Evolutionary conservation across 2,797 vertebrate species (phyloP), one percentile per base, ranked within the genome.

Genomic region (Danio albolineatus): DNA sequence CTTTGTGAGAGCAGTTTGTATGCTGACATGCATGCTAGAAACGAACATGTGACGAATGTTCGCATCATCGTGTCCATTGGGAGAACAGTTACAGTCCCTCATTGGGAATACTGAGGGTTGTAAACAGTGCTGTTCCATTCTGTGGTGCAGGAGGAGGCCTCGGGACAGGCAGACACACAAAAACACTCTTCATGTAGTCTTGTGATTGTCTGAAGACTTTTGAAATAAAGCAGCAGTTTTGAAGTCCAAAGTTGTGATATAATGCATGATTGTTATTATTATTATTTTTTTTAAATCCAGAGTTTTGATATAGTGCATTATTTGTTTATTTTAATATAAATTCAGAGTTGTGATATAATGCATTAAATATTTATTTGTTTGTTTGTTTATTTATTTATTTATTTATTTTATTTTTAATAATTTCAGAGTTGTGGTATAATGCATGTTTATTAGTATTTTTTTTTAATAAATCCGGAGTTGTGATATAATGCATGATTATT

Each of bases 201-300:
- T 78, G 66, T 78, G 65, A 78, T 49, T 60, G 56, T 51, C 76
- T 72, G 17, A 70, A 70, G 76, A 53, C 43, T 62, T n/a, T 36
- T 28, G 41, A n/a, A 61, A 78, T 5, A 71, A 62, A 44, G 53
- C 8, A 60, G 44, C 10, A 10, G 19, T 77, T 67, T 59, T 39
- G 38, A 46, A 69, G 76, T 57, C 62, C 39, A 7, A 16, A 28
- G 39, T 21, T 59, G 62, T 66, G 41, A 69, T 39, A 7, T 16
- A 28, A 28, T 28, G 28, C 28, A 1, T 28, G 28, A 28, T 28
- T n/a, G n/a, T 28, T 28, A 28, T 28, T n/a, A n/a, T 28, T 28
- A 28, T 28, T n/a, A n/a, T 28, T 28, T 28, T 28, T 28, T 28
- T 28, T 28, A 28, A 1, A 28, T 1, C 3, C 28, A 28, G 28